Evolutionary conservation across 2,797 vertebrate species (phyloP).

Genomic region (Pseudocheirus occidentalis): DNA sequence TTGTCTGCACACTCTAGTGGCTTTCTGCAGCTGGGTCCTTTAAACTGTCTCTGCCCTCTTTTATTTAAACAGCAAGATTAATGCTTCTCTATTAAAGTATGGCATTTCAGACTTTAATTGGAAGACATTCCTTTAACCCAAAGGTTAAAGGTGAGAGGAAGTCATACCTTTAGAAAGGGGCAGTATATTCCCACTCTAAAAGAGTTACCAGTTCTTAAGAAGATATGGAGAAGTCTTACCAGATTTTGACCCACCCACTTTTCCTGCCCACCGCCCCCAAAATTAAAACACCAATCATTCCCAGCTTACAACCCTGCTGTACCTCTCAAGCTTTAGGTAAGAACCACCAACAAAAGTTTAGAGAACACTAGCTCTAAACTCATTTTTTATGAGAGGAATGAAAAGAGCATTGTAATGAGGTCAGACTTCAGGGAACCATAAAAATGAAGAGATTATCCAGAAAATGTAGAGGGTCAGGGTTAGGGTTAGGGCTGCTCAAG

Average conservation of each 20-base stretch:
- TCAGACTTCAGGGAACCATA: too few species aligned
- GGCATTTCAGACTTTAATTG: not conserved
- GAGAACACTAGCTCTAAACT: not conserved
- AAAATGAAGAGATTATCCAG: too few species aligned
- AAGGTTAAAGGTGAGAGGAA: not conserved
- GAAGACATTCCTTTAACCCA: not conserved
- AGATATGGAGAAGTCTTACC: not conserved
- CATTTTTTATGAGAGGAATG: not conserved
- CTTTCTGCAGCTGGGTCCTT: constrained; percentile 79
- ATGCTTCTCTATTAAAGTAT: not conserved
- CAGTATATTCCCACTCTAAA: not conserved
- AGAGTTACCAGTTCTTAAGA: not conserved
- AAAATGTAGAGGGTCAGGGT: too few species aligned
- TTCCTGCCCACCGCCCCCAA: not conserved
- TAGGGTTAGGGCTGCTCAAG: too few species aligned
- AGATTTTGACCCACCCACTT: not conserved
- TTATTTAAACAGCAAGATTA: constrained; percentile 57
- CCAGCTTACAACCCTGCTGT: not conserved
- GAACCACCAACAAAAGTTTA: not conserved
- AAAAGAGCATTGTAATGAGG: not conserved
- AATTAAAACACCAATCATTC: not conserved
- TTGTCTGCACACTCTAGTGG: constrained; percentile 69
- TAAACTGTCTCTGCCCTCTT: constrained; percentile 27
- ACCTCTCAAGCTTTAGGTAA: not conserved
- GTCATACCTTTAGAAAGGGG: not conserved